Conservation (phyloP, 2,888 invertebrate species). For the Seira sanloemensis region DNA sequence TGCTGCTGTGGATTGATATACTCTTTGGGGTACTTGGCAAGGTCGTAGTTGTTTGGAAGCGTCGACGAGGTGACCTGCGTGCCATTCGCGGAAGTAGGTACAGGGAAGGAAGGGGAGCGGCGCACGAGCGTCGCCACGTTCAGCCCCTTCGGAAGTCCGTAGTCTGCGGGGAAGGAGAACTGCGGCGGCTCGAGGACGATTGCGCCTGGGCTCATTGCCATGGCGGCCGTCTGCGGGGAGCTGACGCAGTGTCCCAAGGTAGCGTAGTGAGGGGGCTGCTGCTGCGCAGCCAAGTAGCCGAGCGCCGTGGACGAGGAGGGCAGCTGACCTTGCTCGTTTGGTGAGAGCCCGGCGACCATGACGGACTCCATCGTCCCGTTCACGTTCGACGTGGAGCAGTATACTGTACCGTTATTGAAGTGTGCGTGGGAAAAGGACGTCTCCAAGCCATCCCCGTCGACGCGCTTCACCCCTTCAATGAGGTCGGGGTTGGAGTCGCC, state of each 20-base stretch:
- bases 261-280: constrained; percentile 62
- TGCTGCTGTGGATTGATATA: constrained; percentile 69
- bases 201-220: constrained; percentile 60
- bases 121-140: constrained; percentile 68
- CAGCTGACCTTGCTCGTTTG: constrained; percentile 43
- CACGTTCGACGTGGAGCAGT: constrained; percentile 59
- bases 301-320: constrained; percentile 45
- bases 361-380: constrained; percentile 44
- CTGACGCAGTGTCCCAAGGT: constrained; percentile 61
- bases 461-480: constrained; percentile 72
- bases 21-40: constrained; percentile 73
- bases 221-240: constrained; percentile 48
- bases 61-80: constrained; percentile 17
- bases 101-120: constrained; percentile 67
- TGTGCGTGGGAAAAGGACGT: constrained; percentile 64
- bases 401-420: constrained; percentile 64
- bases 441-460: constrained; percentile 72
- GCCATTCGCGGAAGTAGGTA: constrained; percentile 18
- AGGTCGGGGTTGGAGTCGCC: constrained; percentile 73
- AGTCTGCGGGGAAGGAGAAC: constrained; percentile 83
- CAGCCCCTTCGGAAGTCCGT: constrained; percentile 82
- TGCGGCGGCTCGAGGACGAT: constrained; percentile 63
- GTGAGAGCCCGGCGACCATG: constrained; percentile 31
- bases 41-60: constrained; percentile 71
- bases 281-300: constrained; percentile 36